These are phyloP conservation scores for Garra rufa DNA, from an alignment of 2,113 vertebrate genomes.

Conservation along the genomic window DNA sequence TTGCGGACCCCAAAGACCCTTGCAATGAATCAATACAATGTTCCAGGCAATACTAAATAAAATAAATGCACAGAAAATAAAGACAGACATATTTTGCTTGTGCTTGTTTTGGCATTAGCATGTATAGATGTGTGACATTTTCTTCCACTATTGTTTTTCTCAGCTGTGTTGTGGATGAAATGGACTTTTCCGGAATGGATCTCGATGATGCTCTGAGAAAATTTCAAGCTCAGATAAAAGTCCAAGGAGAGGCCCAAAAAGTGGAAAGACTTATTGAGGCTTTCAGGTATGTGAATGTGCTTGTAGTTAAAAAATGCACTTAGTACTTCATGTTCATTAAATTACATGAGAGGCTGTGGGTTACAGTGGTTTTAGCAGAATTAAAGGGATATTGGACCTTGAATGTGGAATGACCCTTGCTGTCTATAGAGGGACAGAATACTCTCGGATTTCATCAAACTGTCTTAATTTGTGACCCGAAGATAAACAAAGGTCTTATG, in stretches of 20 bases:
- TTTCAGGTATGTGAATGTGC: slow-evolving; percentile 81
- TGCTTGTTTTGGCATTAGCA: neutral
- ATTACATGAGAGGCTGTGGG: neutral
- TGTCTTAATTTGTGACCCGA: too few relatives aligned
- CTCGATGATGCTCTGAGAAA: slow-evolving; percentile 91
- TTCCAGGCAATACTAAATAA: neutral
- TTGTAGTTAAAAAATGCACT: too few relatives aligned
- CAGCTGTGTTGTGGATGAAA: slow-evolving; percentile 95
- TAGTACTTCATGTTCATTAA: neutral
- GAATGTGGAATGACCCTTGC: too few relatives aligned
- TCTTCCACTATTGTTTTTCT: slow-evolving; percentile 7
- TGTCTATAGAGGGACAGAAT: too few relatives aligned
- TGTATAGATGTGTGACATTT: neutral
- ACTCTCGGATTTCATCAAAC: too few relatives aligned
- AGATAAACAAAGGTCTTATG: too few relatives aligned
- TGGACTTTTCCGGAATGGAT: slow-evolving; percentile 97
- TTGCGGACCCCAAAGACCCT: neutral
- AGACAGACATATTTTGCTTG: neutral
- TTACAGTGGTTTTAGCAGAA: neutral
- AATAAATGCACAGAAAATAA: neutral
- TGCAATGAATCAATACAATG: neutral
- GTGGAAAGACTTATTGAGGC: slow-evolving; percentile 94
- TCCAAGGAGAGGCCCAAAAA: slow-evolving; percentile 94
- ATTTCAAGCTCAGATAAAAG: slow-evolving; percentile 94
- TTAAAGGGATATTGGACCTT: too few relatives aligned